Evolutionary conservation across 2,113 vertebrate species (phyloP).

Genomic region (Chloropsis hardwickii): DNA sequence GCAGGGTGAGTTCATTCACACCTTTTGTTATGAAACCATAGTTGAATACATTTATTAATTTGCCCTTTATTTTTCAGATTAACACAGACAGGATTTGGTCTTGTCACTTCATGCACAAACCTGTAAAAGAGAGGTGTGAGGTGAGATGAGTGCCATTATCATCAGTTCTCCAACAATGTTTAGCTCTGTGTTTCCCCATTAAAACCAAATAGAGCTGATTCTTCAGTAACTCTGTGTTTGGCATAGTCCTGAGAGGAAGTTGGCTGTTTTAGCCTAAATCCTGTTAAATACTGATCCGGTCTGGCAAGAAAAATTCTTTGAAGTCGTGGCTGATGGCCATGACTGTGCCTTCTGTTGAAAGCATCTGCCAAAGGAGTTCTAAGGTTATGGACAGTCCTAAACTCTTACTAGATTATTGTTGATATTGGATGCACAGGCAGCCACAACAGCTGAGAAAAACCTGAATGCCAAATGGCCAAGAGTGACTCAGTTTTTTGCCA

Average conservation of each 20-base stretch:
- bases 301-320: neutral
- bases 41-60: neutral
- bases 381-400: neutral
- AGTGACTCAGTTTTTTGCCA: neutral
- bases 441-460: neutral
- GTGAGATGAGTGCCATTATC: neutral
- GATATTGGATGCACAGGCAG: neutral
- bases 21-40: neutral
- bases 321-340: neutral
- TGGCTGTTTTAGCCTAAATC: neutral
- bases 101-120: neutral
- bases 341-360: neutral
- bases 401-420: neutral
- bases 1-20: neutral
- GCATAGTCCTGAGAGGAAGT: neutral
- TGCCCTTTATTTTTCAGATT: neutral
- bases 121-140: neutral
- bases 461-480: neutral
- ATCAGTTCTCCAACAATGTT: neutral
- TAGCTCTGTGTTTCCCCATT: neutral
- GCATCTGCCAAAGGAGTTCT: neutral
- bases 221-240: neutral
- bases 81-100: neutral
- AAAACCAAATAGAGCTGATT: neutral
- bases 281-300: accelerated